phyloP scores from a whole-genome alignment of 2,797 vertebrate species.

The Botia kubotai region DNA sequence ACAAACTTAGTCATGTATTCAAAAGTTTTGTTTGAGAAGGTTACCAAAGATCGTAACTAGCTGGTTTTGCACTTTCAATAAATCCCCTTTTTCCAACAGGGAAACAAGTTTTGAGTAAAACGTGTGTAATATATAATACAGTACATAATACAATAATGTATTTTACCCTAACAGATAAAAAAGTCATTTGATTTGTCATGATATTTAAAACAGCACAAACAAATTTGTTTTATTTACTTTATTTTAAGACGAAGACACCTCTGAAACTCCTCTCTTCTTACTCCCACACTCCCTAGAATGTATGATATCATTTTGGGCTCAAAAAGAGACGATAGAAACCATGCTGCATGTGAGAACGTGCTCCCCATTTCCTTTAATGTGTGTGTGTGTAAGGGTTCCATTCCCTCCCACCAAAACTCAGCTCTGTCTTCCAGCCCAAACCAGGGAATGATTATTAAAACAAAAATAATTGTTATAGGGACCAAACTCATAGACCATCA shows the following conservation, averaged over 20 bases:
- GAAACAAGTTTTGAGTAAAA: too few species aligned
- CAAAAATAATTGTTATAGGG: slow-evolving; percentile 60
- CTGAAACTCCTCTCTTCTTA: slow-evolving; percentile 1
- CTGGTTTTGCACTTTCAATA: too few species aligned
- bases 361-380: slow-evolving; percentile 34
- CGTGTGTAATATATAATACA: background rate
- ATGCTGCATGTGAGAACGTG: slow-evolving; percentile 9
- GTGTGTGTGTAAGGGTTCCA: slow-evolving; percentile 37
- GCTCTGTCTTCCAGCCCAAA: slow-evolving; percentile 47
- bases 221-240: slow-evolving; percentile 18
- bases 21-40: too few species aligned
- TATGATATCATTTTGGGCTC: slow-evolving; percentile 51
- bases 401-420: slow-evolving; percentile 28
- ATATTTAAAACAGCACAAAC: slow-evolving; percentile 6
- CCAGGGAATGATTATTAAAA: slow-evolving; percentile 61
- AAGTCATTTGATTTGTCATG: background rate
- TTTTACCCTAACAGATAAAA: slow-evolving; percentile 1
- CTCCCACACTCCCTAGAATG: slow-evolving; percentile 41
- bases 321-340: slow-evolving; percentile 43
- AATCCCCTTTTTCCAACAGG: too few species aligned
- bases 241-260: slow-evolving; percentile 10
- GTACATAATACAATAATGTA: background rate
- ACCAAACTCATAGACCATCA: slow-evolving; percentile 56
- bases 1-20: too few species aligned
- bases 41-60: too few species aligned